Conservation (phyloP, 2,797 vertebrate species). For the Balearica regulorum region DNA sequence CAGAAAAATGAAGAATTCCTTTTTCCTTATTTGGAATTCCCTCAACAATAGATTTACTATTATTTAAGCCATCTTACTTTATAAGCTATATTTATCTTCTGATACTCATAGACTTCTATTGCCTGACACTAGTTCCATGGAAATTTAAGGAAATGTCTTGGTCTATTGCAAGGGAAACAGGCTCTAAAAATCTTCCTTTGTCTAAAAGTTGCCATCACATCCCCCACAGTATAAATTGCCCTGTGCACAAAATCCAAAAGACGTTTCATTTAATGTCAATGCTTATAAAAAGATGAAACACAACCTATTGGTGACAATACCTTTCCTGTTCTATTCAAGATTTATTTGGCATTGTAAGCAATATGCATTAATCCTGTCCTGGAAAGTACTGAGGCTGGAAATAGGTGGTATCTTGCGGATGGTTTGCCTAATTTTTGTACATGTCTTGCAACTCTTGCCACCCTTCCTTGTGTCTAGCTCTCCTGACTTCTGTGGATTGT, state of each 20-base stretch:
- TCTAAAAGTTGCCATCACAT: background rate
- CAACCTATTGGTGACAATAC: background rate
- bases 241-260: background rate
- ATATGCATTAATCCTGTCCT: background rate
- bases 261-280: background rate
- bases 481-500: background rate
- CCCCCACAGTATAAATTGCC: background rate
- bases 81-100: background rate
- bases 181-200: background rate
- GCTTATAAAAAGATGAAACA: background rate
- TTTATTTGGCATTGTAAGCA: background rate
- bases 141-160: background rate
- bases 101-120: background rate
- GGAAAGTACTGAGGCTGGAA: background rate
- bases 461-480: background rate
- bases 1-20: slow-evolving; percentile 33
- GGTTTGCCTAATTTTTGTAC: background rate
- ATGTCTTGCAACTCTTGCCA: background rate
- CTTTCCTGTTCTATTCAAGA: background rate
- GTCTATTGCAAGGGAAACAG: background rate
- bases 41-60: background rate
- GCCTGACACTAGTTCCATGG: background rate
- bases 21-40: background rate
- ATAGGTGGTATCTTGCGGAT: background rate
- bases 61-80: background rate